Evolutionary conservation across 2,113 vertebrate genomes (phyloP).

Genomic region (Falcunculus frontatus): DNA sequence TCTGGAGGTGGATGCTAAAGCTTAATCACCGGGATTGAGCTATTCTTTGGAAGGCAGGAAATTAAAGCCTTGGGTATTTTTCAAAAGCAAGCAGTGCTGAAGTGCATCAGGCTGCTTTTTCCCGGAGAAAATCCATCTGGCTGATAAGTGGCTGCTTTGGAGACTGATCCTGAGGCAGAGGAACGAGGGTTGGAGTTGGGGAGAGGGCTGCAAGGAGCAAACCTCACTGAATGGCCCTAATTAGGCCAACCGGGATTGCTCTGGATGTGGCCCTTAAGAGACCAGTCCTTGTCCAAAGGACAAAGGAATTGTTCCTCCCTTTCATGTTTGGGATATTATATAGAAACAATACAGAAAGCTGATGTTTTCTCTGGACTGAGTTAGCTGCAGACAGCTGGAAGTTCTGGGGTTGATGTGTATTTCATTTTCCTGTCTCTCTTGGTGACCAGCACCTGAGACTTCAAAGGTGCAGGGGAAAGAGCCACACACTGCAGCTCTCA

Average conservation of each 20-base stretch:
- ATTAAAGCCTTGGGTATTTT: constrained; percentile 3
- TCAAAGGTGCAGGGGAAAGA: not conserved
- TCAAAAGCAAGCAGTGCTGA: not conserved
- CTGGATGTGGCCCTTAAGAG: not conserved
- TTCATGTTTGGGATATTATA: not conserved
- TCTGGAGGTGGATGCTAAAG: not conserved
- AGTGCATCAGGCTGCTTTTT: not conserved
- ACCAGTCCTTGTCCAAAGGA: not conserved
- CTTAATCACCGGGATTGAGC: constrained; percentile 16
- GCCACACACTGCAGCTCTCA: not conserved
- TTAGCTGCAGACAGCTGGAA: not conserved
- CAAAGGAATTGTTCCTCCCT: not conserved
- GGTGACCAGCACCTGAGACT: not conserved
- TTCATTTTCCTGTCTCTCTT: not conserved
- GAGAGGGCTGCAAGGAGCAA: not conserved
- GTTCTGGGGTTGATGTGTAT: not conserved
- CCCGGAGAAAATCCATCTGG: not conserved
- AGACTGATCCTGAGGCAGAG: not conserved
- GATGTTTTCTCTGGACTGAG: not conserved
- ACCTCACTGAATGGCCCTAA: not conserved
- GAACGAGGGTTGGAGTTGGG: not conserved
- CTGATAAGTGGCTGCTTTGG: not conserved
- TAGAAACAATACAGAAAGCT: not conserved
- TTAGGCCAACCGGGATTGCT: not conserved
- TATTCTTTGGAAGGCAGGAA: constrained; percentile 29